Base-by-base conservation (phyloP, 2,797 vertebrate species). In the Heterohyrax brucei region DNA sequence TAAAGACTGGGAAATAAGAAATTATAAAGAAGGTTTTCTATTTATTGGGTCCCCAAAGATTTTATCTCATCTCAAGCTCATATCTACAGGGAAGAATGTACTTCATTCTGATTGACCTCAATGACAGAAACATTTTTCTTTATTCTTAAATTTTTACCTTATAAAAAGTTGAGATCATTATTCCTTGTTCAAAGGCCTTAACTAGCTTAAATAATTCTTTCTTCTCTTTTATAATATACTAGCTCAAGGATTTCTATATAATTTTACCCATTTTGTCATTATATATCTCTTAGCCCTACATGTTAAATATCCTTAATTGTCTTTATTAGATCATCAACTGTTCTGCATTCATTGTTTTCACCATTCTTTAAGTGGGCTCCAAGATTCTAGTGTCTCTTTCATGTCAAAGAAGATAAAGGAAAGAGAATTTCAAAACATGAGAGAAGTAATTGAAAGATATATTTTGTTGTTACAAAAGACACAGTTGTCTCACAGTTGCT, bases 81-180 rank as follows among this genome's bases (percentile, higher is more conserved):
- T 62, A 10, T 88, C 96, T 90, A 79, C 28, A 89, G 66, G 94
- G 83, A 91, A 95, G 64, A 96, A 72, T 39, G 94, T 94, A 79
- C 81, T 79, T 89, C 75, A 89, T 95, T 94, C 75, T 97, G 95
- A 96, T 91, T 96, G 87, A 93, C 94, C 64, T 96, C 79, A 75
- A 30, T 70, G 93, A 92, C 94, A 96, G 95, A 91, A 70, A 95
- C 64, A 95, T 93, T 96, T 97, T 91, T 97, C 93, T 96, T 89
- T 89, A 91, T 83, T 92, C 80, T 94, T 92, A 93, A 85, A 92
- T 78, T 96, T 97, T 97, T 94, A 97, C 97, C 89, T 93, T 90
- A 95, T 62, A 84, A 77, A 92, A 94, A 94, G n/a, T 83, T 94
- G 88, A 95, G 53, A 89, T 96, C 91, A 94, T 96, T 95, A 93